phyloP scores from a whole-genome alignment of 2,113 vertebrate species.

The Origma solitaria region DNA sequence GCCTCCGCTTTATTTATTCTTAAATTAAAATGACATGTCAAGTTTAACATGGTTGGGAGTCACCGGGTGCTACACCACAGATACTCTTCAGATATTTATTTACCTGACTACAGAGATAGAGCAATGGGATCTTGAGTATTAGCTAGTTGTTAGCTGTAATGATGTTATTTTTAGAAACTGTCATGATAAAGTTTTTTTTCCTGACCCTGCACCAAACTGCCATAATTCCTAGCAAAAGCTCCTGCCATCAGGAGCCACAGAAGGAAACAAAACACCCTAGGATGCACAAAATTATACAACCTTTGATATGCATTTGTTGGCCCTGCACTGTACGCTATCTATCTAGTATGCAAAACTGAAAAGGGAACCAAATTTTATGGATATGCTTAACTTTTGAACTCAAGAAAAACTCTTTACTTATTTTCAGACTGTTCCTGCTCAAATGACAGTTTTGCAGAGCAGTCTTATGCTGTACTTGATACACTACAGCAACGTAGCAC shows the following conservation, averaged over 20 bases:
- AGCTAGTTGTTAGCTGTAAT: neutral
- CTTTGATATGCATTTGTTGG: neutral
- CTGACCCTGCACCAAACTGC: neutral
- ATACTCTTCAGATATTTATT: neutral
- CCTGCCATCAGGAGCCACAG: neutral
- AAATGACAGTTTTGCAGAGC: neutral
- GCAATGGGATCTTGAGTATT: neutral
- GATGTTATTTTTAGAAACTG: neutral
- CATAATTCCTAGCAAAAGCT: neutral
- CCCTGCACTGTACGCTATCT: neutral
- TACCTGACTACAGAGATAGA: neutral
- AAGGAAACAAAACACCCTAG: neutral
- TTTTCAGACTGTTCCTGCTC: neutral
- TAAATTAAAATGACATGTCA: neutral
- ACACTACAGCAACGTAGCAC: neutral
- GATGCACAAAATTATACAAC: neutral
- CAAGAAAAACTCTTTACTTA: neutral
- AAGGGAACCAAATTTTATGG: neutral
- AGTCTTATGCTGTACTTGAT: neutral
- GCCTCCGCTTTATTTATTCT: neutral
- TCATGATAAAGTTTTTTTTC: neutral
- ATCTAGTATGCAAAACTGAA: neutral
- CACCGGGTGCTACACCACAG: neutral
- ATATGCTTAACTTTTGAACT: slow-evolving; percentile 1
- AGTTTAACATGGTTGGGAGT: neutral